Conservation (phyloP, 2,888 invertebrate genomes). For the Xestia ashworthii region DNA sequence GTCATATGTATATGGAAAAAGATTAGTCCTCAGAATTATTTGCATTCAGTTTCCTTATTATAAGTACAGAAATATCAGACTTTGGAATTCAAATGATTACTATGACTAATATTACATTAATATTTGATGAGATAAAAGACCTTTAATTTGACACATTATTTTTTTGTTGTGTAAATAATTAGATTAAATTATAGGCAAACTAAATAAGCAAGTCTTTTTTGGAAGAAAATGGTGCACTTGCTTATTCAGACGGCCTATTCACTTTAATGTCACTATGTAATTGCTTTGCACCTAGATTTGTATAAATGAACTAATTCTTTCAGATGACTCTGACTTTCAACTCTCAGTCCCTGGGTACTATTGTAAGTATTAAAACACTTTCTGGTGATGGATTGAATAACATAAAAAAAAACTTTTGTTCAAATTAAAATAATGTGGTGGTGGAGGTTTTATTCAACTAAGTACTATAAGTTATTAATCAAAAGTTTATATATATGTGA, state of each 20-base stretch:
- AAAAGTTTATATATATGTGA: too few relatives aligned
- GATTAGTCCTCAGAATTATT: constrained; percentile 7
- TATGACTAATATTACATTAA: too few relatives aligned
- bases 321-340: constrained; percentile 86
- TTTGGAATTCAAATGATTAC: constrained; percentile 12
- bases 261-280: constrained; percentile 56
- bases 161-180: constrained; percentile 36
- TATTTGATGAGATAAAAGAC: too few relatives aligned
- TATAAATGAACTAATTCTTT: constrained; percentile 81
- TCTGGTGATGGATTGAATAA: constrained; percentile 21
- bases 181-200: constrained; percentile 25
- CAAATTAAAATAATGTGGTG: background rate
- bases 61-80: background rate
- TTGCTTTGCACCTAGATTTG: constrained; percentile 75
- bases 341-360: constrained; percentile 81
- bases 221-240: background rate
- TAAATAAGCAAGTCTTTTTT: constrained; percentile 8
- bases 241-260: constrained; percentile 22
- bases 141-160: background rate
- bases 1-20: constrained; percentile 20
- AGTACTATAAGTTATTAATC: too few relatives aligned
- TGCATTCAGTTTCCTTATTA: constrained; percentile 20
- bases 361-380: constrained; percentile 80
- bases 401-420: background rate
- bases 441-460: background rate